Conservation (phyloP, 2,888 invertebrate species). For the Periphyllus acericola region DNA sequence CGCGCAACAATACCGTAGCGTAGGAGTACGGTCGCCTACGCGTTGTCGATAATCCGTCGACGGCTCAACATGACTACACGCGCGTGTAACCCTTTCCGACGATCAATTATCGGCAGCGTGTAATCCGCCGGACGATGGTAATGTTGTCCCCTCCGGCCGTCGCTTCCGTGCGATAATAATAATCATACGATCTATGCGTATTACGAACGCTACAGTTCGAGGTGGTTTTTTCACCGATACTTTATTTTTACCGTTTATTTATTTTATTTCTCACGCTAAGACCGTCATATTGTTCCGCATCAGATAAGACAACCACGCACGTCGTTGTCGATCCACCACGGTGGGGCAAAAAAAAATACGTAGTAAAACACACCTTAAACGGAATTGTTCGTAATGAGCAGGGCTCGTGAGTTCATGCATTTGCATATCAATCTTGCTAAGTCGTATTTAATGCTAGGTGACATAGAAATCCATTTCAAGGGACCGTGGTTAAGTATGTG, state of each 20-base stretch:
- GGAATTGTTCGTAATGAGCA: too few relatives aligned
- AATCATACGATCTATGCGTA: background rate
- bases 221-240: background rate
- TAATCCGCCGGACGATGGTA: conserved; percentile 9
- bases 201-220: background rate
- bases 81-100: background rate
- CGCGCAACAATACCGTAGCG: background rate
- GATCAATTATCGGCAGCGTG: conserved; percentile 18
- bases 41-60: conserved; percentile 30
- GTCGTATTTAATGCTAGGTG: too few relatives aligned
- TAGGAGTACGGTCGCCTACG: background rate
- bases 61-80: background rate
- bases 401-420: too few relatives aligned
- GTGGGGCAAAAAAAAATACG: too few relatives aligned
- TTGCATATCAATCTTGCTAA: too few relatives aligned
- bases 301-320: too few relatives aligned
- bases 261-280: too few relatives aligned
- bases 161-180: background rate
- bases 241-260: background rate
- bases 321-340: too few relatives aligned
- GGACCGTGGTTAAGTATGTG: too few relatives aligned
- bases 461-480: too few relatives aligned
- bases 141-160: background rate
- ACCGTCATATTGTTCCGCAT: too few relatives aligned
- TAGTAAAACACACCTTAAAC: too few relatives aligned